phyloP scores from a whole-genome alignment of 2,888 invertebrate species.

The Habrosyne pyritoides region DNA sequence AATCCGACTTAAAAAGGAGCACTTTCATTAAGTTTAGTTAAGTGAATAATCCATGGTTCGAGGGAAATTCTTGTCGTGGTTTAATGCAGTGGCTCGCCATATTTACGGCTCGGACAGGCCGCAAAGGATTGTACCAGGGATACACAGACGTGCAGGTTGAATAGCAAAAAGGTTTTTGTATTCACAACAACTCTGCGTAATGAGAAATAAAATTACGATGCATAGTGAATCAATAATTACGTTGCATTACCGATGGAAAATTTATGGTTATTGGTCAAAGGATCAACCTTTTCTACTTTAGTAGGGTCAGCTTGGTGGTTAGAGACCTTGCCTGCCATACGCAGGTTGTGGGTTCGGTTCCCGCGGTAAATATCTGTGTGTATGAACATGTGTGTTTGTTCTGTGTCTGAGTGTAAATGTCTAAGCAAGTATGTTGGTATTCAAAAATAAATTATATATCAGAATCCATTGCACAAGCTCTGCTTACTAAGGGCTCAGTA shows the following conservation, averaged over 20 bases:
- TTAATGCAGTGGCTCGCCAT: slow-evolving; percentile 41
- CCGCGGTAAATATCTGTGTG: too few relatives aligned
- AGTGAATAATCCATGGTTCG: slow-evolving; percentile 22
- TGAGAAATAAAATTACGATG: neutral
- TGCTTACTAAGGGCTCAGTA: too few relatives aligned
- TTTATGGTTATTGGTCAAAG: neutral
- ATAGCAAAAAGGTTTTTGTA: neutral
- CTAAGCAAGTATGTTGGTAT: too few relatives aligned
- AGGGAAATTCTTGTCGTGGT: slow-evolving; percentile 36
- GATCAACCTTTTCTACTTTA: neutral
- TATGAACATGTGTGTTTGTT: too few relatives aligned
- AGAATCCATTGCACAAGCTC: too few relatives aligned
- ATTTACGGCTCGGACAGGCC: slow-evolving; percentile 45
- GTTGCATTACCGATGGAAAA: neutral
- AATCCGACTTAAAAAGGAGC: slow-evolving; percentile 29
- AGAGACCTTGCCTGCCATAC: neutral
- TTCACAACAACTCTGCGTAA: neutral
- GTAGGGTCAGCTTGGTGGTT: neutral
- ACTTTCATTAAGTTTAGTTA: slow-evolving; percentile 42
- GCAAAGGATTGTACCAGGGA: slow-evolving; percentile 37
- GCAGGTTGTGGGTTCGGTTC: too few relatives aligned
- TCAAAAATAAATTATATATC: too few relatives aligned
- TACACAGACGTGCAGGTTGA: slow-evolving; percentile 29
- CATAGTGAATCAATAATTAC: neutral
- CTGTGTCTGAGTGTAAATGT: too few relatives aligned